Percentiles rank a stretch among this genome's conserved stretches.
phyloP scores from a whole-genome alignment of 2,797 vertebrate genomes.

The Betta splendens region DNA sequence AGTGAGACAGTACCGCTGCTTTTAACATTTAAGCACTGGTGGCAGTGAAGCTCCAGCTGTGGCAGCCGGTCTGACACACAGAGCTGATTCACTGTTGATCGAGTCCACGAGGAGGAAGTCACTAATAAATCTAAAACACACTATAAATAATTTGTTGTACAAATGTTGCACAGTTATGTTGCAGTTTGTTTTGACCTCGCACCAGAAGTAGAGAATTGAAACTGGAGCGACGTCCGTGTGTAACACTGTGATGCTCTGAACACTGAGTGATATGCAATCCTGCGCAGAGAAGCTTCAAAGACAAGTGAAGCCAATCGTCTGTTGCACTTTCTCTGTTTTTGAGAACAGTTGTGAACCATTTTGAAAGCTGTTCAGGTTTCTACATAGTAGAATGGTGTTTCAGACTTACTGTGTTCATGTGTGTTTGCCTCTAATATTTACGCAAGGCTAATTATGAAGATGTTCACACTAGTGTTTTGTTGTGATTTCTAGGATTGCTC shows the following conservation, averaged over 20 bases:
- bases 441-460: neutral
- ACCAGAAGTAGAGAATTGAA: neutral
- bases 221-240: neutral
- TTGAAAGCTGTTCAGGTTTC: neutral
- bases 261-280: neutral
- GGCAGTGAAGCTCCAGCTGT: too few species aligned
- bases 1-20: too few species aligned
- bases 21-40: too few species aligned
- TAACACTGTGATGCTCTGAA: neutral
- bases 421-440: neutral
- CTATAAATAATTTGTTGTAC: too few species aligned
- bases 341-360: neutral
- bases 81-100: too few species aligned
- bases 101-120: too few species aligned
- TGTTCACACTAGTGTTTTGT: neutral
- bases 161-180: neutral
- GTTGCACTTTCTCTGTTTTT: conserved; percentile 12
- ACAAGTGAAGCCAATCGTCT: conserved; percentile 14
- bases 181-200: neutral
- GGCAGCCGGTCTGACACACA: neutral
- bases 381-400: neutral
- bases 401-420: neutral
- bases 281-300: conserved; percentile 5
- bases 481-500: conserved; percentile 85
- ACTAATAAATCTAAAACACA: neutral